A percentile compares a stretch with the other conserved stretches of the same genome.
Conservation (phyloP, 2,888 invertebrate genomes). For the Anoncus sp. region DNA sequence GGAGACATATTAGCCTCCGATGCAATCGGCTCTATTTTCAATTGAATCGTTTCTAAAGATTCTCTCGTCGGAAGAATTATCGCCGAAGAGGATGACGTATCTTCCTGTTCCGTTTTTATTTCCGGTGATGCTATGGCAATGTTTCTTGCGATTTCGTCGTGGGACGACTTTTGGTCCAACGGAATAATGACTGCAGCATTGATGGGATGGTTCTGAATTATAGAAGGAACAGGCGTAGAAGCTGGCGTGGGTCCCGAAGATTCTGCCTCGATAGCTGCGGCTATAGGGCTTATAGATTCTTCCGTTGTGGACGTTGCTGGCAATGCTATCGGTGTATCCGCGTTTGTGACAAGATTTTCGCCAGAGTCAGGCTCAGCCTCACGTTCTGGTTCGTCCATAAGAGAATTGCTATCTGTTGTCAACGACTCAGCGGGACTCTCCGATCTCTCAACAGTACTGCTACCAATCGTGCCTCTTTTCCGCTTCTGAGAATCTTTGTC, state of each 20-base stretch:
- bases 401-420: slow-evolving; percentile 93
- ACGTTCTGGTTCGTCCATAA: slow-evolving; percentile 87
- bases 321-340: slow-evolving; percentile 38
- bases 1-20: slow-evolving; percentile 75
- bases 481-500: slow-evolving; percentile 86
- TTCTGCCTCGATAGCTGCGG: slow-evolving; percentile 75
- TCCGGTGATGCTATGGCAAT: slow-evolving; percentile 39
- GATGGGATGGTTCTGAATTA: slow-evolving; percentile 77
- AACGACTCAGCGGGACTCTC: slow-evolving; percentile 94
- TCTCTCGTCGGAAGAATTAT: slow-evolving; percentile 72
- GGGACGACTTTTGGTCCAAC: slow-evolving; percentile 76
- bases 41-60: slow-evolving; percentile 60
- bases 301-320: slow-evolving; percentile 62
- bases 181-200: slow-evolving; percentile 81
- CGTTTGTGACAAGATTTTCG: slow-evolving; percentile 75
- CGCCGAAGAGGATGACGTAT: slow-evolving; percentile 66
- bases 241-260: slow-evolving; percentile 74
- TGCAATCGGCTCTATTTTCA: slow-evolving; percentile 78
- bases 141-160: slow-evolving; percentile 71
- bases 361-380: slow-evolving; percentile 78
- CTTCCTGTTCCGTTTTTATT: slow-evolving; percentile 64
- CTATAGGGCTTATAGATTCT: slow-evolving; percentile 70
- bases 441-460: slow-evolving; percentile 83
- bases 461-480: slow-evolving; percentile 81
- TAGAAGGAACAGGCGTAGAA: slow-evolving; percentile 73